Conservation (phyloP, 2,113 vertebrate species). For the Atlantisia rogersi region DNA sequence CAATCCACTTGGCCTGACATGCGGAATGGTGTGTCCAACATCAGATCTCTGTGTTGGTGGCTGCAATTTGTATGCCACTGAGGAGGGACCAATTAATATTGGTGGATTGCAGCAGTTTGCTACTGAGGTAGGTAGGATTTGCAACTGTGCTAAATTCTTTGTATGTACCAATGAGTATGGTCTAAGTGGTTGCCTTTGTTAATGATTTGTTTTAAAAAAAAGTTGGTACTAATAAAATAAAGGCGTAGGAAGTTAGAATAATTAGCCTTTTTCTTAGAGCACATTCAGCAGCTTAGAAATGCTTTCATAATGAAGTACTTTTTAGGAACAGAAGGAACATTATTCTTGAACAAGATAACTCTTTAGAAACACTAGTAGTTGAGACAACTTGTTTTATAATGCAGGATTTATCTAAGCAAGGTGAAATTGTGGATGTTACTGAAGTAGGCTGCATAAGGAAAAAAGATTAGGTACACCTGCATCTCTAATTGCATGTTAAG, state of each 20-base stretch:
- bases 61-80: slow-evolving; percentile 87
- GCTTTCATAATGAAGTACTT: slow-evolving; percentile 22
- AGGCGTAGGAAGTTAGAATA: neutral
- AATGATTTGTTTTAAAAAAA: neutral
- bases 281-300: neutral
- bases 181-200: neutral
- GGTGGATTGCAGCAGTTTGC: slow-evolving; percentile 96
- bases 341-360: neutral
- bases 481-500: neutral
- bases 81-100: slow-evolving; percentile 96
- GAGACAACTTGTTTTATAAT: neutral
- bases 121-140: slow-evolving; percentile 83
- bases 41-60: slow-evolving; percentile 91
- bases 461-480: neutral
- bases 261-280: neutral
- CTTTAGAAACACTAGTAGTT: neutral
- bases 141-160: neutral
- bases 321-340: neutral
- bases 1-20: slow-evolving; percentile 92
- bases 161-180: neutral
- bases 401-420: neutral
- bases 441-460: neutral
- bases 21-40: slow-evolving; percentile 94
- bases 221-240: neutral
- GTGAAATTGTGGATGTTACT: neutral